Percentiles rank a stretch among this genome's conserved stretches.
phyloP scores from a whole-genome alignment of 2,113 vertebrate species.

The Promerops cafer region DNA sequence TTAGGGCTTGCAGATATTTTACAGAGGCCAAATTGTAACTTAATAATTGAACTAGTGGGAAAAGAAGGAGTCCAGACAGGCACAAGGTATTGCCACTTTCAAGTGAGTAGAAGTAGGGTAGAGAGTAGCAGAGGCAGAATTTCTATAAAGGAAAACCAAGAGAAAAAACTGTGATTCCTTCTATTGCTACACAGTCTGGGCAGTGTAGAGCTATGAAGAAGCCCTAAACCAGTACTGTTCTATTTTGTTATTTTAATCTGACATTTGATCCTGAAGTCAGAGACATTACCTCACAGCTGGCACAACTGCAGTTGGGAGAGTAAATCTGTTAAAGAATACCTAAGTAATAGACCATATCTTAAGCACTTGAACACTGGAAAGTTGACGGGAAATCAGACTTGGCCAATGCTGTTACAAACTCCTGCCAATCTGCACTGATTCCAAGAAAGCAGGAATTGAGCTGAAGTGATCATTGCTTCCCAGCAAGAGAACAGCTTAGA shows the following conservation, averaged over 20 bases:
- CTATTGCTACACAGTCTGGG: neutral
- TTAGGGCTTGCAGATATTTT: neutral
- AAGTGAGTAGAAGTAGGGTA: neutral
- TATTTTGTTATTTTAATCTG: constrained; percentile 49
- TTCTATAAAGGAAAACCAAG: neutral
- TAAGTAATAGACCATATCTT: constrained; percentile 59
- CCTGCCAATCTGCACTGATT: constrained; percentile 7
- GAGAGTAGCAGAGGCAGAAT: neutral
- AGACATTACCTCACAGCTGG: constrained; percentile 63
- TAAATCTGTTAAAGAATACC: constrained; percentile 39
- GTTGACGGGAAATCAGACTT: constrained; percentile 51
- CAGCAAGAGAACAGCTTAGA: neutral
- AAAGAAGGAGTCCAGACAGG: neutral
- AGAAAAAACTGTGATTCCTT: neutral
- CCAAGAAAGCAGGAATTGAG: constrained; percentile 40
- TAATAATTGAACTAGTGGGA: neutral
- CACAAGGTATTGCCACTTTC: neutral
- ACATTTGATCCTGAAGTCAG: constrained; percentile 55
- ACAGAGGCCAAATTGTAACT: neutral
- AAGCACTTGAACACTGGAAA: constrained; percentile 50
- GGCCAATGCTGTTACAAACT: neutral
- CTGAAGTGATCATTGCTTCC: neutral
- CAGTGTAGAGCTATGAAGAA: constrained; percentile 1
- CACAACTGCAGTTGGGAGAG: neutral
- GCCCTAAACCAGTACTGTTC: neutral